Conservation (phyloP, 2,113 vertebrate species). For the Plestiodon gilberti region DNA sequence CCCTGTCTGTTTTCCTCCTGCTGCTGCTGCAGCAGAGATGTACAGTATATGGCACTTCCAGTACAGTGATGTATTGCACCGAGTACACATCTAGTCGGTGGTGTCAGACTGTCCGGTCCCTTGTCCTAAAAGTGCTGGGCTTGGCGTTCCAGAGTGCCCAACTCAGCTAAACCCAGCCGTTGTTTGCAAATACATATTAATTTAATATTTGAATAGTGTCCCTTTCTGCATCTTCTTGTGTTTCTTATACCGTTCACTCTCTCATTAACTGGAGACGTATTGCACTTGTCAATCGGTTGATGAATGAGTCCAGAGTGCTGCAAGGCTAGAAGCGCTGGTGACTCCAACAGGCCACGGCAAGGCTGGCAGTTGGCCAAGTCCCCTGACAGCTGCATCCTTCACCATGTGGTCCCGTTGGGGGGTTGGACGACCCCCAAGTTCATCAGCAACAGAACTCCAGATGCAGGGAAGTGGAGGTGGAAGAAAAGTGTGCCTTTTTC, state of each 20-base stretch:
- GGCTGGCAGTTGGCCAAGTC: not conserved
- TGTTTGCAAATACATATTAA: conserved; percentile 55
- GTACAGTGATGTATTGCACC: not conserved
- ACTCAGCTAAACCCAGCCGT: conserved; percentile 52
- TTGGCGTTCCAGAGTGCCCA: conserved; percentile 22
- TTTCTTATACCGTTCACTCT: conserved; percentile 47
- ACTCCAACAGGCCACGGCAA: not conserved
- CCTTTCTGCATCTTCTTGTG: conserved; percentile 38
- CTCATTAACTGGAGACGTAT: conserved; percentile 44
- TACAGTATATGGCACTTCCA: not conserved
- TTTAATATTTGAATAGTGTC: conserved; percentile 51
- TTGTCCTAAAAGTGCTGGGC: conserved; percentile 42
- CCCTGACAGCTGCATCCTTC: not conserved
- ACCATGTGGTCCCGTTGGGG: not conserved
- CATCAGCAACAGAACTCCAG: no score
- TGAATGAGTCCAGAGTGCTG: conserved; percentile 32
- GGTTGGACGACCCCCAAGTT: not conserved
- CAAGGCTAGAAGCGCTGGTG: conserved; percentile 14
- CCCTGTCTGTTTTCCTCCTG: not conserved
- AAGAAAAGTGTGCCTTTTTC: not conserved
- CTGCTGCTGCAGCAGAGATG: no score
- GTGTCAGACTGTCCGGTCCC: accelerated
- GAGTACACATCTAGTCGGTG: not conserved
- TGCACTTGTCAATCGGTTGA: conserved; percentile 45
- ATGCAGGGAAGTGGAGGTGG: not conserved